Evolutionary conservation across 1,140 invertebrate species (phyloP).

Genomic region (Drosophila auraria): DNA sequence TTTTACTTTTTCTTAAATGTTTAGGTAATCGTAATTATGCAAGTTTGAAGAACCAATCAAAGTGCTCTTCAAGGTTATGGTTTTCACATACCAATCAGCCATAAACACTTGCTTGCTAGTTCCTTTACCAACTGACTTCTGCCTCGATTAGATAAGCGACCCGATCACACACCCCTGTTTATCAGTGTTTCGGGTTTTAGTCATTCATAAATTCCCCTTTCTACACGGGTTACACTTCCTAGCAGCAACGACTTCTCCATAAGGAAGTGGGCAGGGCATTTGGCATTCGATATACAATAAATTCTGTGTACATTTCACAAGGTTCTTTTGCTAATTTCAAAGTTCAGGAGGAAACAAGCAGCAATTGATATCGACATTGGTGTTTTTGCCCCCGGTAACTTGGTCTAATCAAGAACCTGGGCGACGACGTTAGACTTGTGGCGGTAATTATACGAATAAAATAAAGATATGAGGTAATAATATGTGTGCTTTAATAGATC

Average conservation of each 20-base stretch:
- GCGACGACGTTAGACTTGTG: conserved; percentile 23
- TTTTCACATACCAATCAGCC: conserved; percentile 41
- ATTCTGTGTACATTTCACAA: background rate
- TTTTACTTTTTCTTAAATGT: background rate
- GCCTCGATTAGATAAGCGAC: conserved; percentile 64
- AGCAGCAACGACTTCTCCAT: background rate
- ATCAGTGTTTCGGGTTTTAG: conserved; percentile 38
- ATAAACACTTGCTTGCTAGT: conserved; percentile 60
- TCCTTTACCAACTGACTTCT: conserved; percentile 48
- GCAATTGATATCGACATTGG: conserved; percentile 35
- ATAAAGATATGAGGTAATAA: conserved; percentile 39
- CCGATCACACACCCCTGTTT: conserved; percentile 1
- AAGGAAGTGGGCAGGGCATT: conserved; percentile 24
- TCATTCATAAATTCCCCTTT: conserved; percentile 48
- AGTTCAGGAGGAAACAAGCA: conserved; percentile 56
- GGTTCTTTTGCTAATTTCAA: conserved; percentile 44
- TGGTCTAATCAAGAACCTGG: conserved; percentile 37
- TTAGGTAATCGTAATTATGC: background rate
- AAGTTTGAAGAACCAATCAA: conserved; percentile 1
- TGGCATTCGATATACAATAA: conserved; percentile 7
- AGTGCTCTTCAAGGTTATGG: conserved; percentile 29
- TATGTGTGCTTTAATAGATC: conserved; percentile 16
- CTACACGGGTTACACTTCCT: background rate
- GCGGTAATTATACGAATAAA: conserved; percentile 27
- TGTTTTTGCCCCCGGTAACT: conserved; percentile 38